Base-by-base conservation (phyloP, 2,797 vertebrate genomes). In the Neopelma chrysocephalum region DNA sequence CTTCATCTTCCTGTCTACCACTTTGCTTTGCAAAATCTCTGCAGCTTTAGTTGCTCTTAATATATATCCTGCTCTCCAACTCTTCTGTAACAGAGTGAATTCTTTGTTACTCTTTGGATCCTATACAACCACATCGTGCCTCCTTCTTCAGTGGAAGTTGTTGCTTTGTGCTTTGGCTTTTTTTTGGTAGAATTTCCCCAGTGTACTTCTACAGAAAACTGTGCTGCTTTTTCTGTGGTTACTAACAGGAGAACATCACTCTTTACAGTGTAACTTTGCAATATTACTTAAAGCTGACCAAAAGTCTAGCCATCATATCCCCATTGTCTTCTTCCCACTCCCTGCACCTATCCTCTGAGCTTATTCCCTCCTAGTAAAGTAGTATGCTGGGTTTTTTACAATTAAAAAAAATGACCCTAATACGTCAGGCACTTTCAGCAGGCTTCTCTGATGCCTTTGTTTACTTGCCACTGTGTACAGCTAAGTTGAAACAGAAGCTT, bases 401-500 rank as follows among this genome's bases (percentile, higher is more conserved):
- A 32, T 56, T 70, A 69, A 89, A 50, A 58, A 42, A 42, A 12
- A 40, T 85, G 78, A 96, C 87, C 84, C 40, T 91, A 89, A 92
- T 86, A 93, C 6, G 62, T 94, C 95, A 93, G 71, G 64, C 62
- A 38, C 62, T 89, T 95, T 68, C 42, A 93, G 56, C 56, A 91
- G 73, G 65, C 87, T 84, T 94, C 76, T 94, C 82, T 93, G 73
- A 94, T 93, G 79, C 76, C 20, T 87, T 96, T 90, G 92, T 94
- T 96, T 87, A 89, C 66, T 92, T 93, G 73, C 87, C 45, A 78
- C 92, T 94, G 47, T 77, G 90, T 65, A 62, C 82, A 81, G 89
- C 90, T 92, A 93, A 93, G 72, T 95, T 90, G 80, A 85, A 96
- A 94, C 94, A 96, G 95, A 95, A 95, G 93, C 87, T 93, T 80